Evolutionary conservation across 2,113 vertebrate genomes (phyloP), one percentile per base, ranked within the genome.

Genomic region (Hiodon alosoides): DNA sequence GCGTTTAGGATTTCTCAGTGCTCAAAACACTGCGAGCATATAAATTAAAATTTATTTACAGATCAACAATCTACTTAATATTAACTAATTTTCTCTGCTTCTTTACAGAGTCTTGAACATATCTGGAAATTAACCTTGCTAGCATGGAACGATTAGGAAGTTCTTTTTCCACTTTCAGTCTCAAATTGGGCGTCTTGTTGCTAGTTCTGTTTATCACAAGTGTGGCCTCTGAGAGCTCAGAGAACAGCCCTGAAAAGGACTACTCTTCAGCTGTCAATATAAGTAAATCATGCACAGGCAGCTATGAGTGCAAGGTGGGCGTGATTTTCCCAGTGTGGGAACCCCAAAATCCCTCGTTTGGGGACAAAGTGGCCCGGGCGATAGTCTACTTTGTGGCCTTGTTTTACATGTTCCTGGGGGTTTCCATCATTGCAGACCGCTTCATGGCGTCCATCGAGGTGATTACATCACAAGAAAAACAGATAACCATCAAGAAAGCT

Each of bases 361-460:
- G 93, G 4, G 97, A 99, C 79, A 98, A 96, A 83, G 77, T 98
- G 3, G 96, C 97, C 74, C 90, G 97, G 82, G 97, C 97, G 6
- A 94, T 93, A 0, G 92, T 99, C 60, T 99, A 99, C 78, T 98
- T 99, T 62, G 90, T 97, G 75, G 97, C 93, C 0, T 82, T 99
- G 88, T 89, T 89, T 7, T 99, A 98, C 85, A 98, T 98, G 96
- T 99, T 99, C 84, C 85, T 99, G 7, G 97, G 97, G 0, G 97
- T 99, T 10, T 99, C 97, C 50, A 98, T 99, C 85, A 94, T 99
- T 46, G 97, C 97, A 0, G 97, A 99, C 72, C 94, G 97, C 71
- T 99, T 99, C 87, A 99, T 99, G 97, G 93, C 97, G 0, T 99
- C 97, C 62, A 99, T 99, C 2, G 97, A 99, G 87, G 96, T 99